phyloP scores from a whole-genome alignment of 2,113 vertebrate genomes.

The Rhadina sibilatrix region DNA sequence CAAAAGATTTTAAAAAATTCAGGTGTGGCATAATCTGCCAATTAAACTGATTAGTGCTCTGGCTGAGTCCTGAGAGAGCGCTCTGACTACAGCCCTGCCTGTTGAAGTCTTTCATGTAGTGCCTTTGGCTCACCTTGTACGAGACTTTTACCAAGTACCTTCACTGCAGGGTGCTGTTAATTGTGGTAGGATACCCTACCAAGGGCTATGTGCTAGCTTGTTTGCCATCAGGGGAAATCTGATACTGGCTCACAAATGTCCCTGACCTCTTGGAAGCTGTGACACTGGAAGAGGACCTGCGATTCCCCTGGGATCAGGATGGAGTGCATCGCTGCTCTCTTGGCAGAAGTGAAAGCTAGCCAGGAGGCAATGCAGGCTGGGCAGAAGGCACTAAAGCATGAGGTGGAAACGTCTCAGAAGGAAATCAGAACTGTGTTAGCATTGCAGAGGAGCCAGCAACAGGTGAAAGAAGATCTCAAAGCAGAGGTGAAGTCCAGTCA shows the following conservation, averaged over 20 bases:
- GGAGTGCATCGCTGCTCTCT: constrained; percentile 19
- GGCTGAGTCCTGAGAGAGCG: constrained; percentile 19
- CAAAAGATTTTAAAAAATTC: constrained; percentile 62
- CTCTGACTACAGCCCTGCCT: not conserved
- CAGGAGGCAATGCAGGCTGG: constrained; percentile 39
- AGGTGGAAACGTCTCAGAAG: constrained; percentile 29
- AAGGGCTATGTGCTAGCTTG: not conserved
- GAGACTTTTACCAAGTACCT: not conserved
- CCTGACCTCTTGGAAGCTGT: not conserved
- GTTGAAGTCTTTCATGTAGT: not conserved
- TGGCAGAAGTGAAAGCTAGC: constrained; percentile 46
- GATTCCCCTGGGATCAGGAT: not conserved
- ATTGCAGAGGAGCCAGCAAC: constrained; percentile 55
- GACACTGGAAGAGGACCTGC: not conserved
- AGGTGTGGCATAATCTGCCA: constrained; percentile 63
- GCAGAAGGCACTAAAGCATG: constrained; percentile 34
- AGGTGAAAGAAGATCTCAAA: constrained; percentile 60
- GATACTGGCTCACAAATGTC: not conserved
- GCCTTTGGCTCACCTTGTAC: not conserved
- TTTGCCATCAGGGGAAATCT: not conserved
- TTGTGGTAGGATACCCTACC: not conserved
- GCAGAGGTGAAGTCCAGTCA: constrained; percentile 55
- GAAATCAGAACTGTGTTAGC: constrained; percentile 36
- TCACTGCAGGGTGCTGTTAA: not conserved
- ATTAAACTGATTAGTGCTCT: constrained; percentile 59